A percentile compares a stretch with the other conserved stretches of the same genome.
Conservation (phyloP, 2,113 vertebrate genomes). For the Emydocephalus ijimae region DNA sequence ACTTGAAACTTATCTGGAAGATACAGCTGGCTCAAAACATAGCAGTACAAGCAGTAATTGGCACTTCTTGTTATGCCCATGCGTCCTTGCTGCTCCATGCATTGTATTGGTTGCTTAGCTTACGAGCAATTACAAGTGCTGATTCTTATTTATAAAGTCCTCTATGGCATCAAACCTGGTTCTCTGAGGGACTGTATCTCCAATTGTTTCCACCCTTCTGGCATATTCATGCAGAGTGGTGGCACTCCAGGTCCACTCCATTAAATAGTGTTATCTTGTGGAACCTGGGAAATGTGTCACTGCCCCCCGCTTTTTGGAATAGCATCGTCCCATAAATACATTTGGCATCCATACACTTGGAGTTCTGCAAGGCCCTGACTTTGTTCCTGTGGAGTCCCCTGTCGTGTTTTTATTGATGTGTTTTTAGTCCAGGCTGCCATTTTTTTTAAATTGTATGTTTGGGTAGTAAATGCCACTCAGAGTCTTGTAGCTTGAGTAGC, state of each 20-base stretch:
- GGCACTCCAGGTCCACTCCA: not conserved
- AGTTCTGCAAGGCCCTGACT: not conserved
- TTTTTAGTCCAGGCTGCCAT: not conserved
- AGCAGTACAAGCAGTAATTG: not conserved
- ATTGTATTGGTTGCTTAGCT: not conserved
- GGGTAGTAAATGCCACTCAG: not conserved
- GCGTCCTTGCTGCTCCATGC: not conserved
- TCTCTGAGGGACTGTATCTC: not conserved
- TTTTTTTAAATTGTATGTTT: not conserved
- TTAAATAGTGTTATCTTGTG: not conserved
- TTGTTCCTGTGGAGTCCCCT: not conserved
- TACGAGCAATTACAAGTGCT: not conserved
- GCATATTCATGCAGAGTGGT: not conserved
- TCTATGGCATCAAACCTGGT: not conserved
- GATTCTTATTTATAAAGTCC: not conserved
- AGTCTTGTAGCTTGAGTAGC: not conserved
- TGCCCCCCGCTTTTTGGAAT: not conserved
- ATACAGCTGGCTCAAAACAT: not conserved
- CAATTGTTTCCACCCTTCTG: not conserved
- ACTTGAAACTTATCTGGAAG: not conserved
- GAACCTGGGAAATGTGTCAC: not conserved
- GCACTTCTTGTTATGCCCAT: not conserved
- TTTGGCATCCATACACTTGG: not conserved
- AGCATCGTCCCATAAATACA: not conserved
- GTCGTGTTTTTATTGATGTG: not conserved